These are phyloP conservation scores for Acrocephalus scirpaceus DNA, from an alignment of 2,797 vertebrate genomes.

Conservation along the genomic window DNA sequence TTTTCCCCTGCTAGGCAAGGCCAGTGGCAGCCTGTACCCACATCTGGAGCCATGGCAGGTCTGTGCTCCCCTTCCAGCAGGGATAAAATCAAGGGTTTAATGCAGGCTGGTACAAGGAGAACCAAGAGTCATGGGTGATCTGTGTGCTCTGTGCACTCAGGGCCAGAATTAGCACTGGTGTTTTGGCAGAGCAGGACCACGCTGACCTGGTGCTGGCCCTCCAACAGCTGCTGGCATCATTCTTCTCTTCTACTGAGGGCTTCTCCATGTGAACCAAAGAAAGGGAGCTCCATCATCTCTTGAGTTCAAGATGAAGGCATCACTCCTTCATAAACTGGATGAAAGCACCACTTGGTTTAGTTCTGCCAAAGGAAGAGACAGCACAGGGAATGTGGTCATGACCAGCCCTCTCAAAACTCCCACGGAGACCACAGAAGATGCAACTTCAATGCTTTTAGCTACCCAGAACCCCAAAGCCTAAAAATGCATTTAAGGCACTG, in stretches of 20 bases:
- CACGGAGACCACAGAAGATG: neutral
- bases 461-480: neutral
- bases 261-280: neutral
- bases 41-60: neutral
- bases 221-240: neutral
- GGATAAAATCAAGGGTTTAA: neutral
- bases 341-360: neutral
- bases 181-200: neutral
- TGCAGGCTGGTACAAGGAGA: neutral
- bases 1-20: neutral
- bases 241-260: neutral
- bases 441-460: neutral
- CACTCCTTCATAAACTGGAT: neutral
- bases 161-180: neutral
- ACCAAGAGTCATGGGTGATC: neutral
- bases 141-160: neutral
- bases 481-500: neutral
- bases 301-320: neutral
- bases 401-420: neutral
- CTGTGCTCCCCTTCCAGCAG: neutral
- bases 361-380: neutral
- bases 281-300: neutral
- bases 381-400: rapidly evolving
- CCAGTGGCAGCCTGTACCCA: neutral
- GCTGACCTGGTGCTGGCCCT: rapidly evolving